Base-by-base conservation (phyloP, 2,888 invertebrate species). In the Caenorhabditis angaria region DNA sequence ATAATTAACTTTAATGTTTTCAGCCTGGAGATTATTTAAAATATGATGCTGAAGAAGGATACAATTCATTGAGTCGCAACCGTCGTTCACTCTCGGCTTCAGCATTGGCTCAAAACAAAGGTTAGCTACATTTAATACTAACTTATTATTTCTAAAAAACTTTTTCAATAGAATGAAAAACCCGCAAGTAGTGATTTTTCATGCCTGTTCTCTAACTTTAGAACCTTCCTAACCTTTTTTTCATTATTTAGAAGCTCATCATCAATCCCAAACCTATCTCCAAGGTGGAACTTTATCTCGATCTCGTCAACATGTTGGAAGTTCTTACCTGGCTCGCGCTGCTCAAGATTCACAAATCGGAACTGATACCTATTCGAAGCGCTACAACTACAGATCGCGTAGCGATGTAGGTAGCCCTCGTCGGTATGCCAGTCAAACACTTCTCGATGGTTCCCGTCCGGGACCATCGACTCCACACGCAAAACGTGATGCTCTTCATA, bases 401-500 rank as follows among this genome's bases (percentile, higher is more conserved):
- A 85, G 85, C 35, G 87, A 87, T 61, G 77, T 87, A 41, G 82
- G 81, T 12, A 78, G 81, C 41, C 85, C 85, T 20, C 66, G 85
- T 14, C 80, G 86, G 20, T 87, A 86, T 71, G 86, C 84, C 47
- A 82, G 82, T 32, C 86, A 85, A 78, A 86, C 88, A 14, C 76
- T 87, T 35, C 71, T 87, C 27, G 87, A 88, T 74, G 87, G 87
- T 27, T 78, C 81, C 6, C 75, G 87, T 22, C 87, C 87, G 24
- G 87, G 87, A 5, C 87, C 87, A 18, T 73, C 80, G 58, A 87
- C 87, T n/a, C 86, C 86, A 1, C 82, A 85, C 60, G 79, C 82
- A 41, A 80, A 81, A 56, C 76, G 84, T 3, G 87, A 87, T 61
- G 87, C 88, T 27, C 77, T 87, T 58, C 83, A 84, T 71, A 83